phyloP scores from a whole-genome alignment of 2,113 vertebrate genomes.

The human (Homo sapiens) region DNA sequence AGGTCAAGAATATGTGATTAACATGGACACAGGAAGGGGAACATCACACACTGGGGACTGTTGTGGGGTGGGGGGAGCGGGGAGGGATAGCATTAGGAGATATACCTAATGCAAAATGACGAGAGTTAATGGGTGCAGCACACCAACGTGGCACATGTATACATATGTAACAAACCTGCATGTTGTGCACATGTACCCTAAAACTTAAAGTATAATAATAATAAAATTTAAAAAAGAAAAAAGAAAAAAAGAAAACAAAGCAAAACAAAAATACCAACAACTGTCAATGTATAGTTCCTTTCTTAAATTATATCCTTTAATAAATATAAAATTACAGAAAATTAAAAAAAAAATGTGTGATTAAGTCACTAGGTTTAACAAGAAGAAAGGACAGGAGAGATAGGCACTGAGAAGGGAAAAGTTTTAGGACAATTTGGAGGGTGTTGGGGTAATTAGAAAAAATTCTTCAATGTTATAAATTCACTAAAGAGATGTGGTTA shows the following conservation, averaged over 20 bases:
- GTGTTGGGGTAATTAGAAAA: not conserved
- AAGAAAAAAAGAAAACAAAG: too few relatives aligned
- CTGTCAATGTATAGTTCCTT: not conserved
- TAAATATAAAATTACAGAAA: not conserved
- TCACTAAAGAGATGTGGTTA: not conserved
- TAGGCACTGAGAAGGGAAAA: not conserved
- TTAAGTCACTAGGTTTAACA: not conserved
- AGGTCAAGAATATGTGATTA: not conserved
- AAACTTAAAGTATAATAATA: too few relatives aligned
- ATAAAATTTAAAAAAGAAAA: too few relatives aligned
- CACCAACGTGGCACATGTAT: too few relatives aligned
- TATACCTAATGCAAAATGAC: too few relatives aligned
- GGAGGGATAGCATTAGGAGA: too few relatives aligned
- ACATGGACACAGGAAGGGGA: too few relatives aligned
- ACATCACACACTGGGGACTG: too few relatives aligned
- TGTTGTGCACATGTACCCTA: too few relatives aligned
- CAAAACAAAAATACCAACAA: not conserved
- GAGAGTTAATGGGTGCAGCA: too few relatives aligned
- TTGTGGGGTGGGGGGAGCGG: too few relatives aligned
- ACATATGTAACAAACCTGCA: too few relatives aligned
- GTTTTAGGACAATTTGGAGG: not conserved
- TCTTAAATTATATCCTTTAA: not conserved
- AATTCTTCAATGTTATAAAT: not conserved
- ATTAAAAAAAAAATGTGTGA: not conserved
- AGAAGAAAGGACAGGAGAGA: not conserved